Conservation (phyloP, 1,140 invertebrate genomes). For the Papilio machaon region DNA sequence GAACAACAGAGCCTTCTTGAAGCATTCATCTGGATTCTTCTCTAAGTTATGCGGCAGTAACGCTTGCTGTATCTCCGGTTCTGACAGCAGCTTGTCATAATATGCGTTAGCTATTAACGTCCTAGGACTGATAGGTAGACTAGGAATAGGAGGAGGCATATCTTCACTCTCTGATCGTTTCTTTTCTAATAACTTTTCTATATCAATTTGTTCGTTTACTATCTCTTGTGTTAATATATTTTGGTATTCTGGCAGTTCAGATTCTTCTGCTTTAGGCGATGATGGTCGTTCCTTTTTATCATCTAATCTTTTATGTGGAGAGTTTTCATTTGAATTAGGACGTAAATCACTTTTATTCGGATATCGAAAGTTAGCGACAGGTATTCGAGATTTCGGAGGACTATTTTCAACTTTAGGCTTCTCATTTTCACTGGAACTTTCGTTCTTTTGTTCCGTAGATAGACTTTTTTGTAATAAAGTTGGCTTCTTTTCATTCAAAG, state of each 20-base stretch:
- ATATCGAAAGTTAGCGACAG: conserved; percentile 78
- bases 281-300: conserved; percentile 37
- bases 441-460: conserved; percentile 73
- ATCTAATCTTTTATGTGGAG: conserved; percentile 60
- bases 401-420: conserved; percentile 61
- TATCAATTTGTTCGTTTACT: conserved; percentile 45
- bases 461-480: conserved; percentile 71
- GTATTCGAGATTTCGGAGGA: conserved; percentile 74
- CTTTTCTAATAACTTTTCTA: conserved; percentile 59
- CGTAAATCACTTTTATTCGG: conserved; percentile 75
- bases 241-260: conserved; percentile 73
- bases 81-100: conserved; percentile 88
- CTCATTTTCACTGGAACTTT: conserved; percentile 50
- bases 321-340: conserved; percentile 64
- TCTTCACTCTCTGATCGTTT: conserved; percentile 59
- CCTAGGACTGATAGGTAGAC: conserved; percentile 84
- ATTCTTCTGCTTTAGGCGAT: conserved; percentile 44
- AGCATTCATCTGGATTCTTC: conserved; percentile 93
- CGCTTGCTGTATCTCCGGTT: conserved; percentile 89
- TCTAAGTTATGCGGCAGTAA: conserved; percentile 88
- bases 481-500: conserved; percentile 66
- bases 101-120: conserved; percentile 90
- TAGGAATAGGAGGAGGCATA: conserved; percentile 83
- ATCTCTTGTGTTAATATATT: conserved; percentile 60
- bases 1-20: conserved; percentile 94